Evolutionary conservation across 2,113 vertebrate genomes (phyloP).

Genomic region (Charadrius vociferus): DNA sequence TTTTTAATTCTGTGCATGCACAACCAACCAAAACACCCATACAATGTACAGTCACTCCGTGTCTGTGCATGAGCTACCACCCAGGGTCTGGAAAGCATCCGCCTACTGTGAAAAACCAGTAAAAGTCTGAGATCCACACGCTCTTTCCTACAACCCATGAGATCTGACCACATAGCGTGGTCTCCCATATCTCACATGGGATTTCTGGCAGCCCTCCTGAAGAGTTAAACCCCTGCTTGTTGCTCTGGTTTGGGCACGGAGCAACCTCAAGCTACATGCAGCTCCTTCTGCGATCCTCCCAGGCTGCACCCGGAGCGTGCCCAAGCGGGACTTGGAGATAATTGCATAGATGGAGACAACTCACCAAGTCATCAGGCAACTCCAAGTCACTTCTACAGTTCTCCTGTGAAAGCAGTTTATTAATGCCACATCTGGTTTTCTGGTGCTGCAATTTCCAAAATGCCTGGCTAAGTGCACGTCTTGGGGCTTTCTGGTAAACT

Average conservation of each 20-base stretch:
- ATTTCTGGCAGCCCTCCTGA: neutral
- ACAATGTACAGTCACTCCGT: neutral
- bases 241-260: neutral
- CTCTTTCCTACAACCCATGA: neutral
- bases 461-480: neutral
- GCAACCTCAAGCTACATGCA: neutral
- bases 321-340: neutral
- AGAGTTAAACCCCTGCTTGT: neutral
- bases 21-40: neutral
- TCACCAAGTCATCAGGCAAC: slow-evolving; percentile 34
- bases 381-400: neutral
- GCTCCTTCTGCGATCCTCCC: neutral
- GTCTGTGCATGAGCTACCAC: neutral
- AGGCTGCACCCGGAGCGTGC: neutral
- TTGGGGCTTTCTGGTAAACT: neutral
- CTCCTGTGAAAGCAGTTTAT: neutral
- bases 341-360: slow-evolving; percentile 32
- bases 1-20: neutral
- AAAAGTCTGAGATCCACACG: neutral
- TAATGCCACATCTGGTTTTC: neutral
- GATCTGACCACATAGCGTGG: neutral
- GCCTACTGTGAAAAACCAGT: neutral
- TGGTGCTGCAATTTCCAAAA: neutral
- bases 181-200: neutral
- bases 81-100: neutral